Evolutionary conservation across 2,888 invertebrate species (phyloP).

Genomic region (Lypha dubia): DNA sequence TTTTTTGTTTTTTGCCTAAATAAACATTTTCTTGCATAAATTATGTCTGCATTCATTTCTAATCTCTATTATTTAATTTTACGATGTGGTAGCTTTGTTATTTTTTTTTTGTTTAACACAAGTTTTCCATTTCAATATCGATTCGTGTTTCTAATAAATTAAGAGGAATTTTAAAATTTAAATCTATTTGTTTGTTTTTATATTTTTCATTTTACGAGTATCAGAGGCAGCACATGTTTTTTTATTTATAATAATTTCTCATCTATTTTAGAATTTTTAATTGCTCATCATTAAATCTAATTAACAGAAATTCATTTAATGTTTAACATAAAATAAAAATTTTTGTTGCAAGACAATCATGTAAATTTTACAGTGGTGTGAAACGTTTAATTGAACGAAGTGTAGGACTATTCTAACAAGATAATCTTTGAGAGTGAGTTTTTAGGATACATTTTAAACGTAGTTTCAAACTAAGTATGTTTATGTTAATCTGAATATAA

Average conservation of each 20-base stretch:
- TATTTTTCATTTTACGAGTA: conserved; percentile 14
- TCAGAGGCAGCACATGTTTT: no score
- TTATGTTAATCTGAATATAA: no score
- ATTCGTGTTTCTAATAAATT: conserved; percentile 42
- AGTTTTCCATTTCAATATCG: conserved; percentile 58
- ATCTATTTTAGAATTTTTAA: conserved; percentile 50
- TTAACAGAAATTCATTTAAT: conserved; percentile 76
- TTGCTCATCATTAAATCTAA: conserved; percentile 73
- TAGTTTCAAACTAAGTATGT: no score
- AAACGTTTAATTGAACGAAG: not conserved
- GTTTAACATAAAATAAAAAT: conserved; percentile 74
- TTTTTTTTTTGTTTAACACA: conserved; percentile 52
- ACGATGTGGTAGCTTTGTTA: conserved; percentile 46
- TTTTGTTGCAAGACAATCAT: conserved; percentile 55
- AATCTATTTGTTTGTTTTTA: conserved; percentile 32
- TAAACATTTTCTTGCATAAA: conserved; percentile 24
- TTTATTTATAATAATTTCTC: conserved; percentile 15
- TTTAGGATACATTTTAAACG: no score
- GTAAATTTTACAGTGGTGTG: conserved; percentile 56
- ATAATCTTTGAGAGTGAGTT: no score
- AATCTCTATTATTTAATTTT: conserved; percentile 45
- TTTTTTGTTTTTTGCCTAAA: not conserved
- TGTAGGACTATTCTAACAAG: no score
- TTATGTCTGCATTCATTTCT: conserved; percentile 19
- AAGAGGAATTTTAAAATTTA: not conserved